Percentiles rank a stretch among this genome's conserved stretches.
phyloP scores from a whole-genome alignment of 2,113 vertebrate genomes.

The Misgurnus mizolepis region DNA sequence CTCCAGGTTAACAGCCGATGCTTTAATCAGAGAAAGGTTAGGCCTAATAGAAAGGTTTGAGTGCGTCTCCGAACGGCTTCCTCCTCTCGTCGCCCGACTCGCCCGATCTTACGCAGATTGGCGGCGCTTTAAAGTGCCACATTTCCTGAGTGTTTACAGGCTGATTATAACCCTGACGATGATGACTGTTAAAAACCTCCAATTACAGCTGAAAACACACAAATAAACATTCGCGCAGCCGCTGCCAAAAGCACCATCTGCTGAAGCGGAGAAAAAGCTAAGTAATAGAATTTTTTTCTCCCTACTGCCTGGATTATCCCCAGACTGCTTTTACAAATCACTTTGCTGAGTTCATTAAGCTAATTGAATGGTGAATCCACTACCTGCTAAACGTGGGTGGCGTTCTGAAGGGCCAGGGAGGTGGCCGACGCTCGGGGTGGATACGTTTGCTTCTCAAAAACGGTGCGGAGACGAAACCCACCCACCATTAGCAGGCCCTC shows the following conservation, averaged over 20 bases:
- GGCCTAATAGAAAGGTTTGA: constrained; percentile 57
- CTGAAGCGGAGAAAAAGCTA: constrained; percentile 74
- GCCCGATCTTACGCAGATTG: constrained; percentile 59
- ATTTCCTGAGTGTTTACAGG: constrained; percentile 79
- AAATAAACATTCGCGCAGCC: constrained; percentile 88
- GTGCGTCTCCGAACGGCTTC: constrained; percentile 39
- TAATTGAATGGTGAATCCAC: constrained; percentile 82
- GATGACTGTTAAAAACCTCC: constrained; percentile 84
- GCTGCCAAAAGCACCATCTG: constrained; percentile 94
- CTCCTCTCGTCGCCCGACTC: constrained; percentile 39
- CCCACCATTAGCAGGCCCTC: constrained; percentile 27
- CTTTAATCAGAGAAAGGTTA: constrained; percentile 68
- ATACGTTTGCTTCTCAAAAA: constrained; percentile 57
- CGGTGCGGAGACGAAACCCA: constrained; percentile 1
- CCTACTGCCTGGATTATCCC: constrained; percentile 77
- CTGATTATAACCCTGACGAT: constrained; percentile 81
- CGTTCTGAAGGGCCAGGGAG: constrained; percentile 40
- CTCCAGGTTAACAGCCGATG: constrained; percentile 70
- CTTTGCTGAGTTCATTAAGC: constrained; percentile 80
- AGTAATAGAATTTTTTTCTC: constrained; percentile 75
- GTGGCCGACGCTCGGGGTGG: constrained; percentile 50
- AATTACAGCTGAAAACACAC: constrained; percentile 84
- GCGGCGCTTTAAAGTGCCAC: constrained; percentile 61
- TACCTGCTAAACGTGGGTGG: constrained; percentile 75
- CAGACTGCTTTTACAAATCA: constrained; percentile 81